Evolutionary conservation across 2,888 invertebrate genomes (phyloP), one percentile per base, ranked within the genome.

Genomic region (Branchellion lobata): DNA sequence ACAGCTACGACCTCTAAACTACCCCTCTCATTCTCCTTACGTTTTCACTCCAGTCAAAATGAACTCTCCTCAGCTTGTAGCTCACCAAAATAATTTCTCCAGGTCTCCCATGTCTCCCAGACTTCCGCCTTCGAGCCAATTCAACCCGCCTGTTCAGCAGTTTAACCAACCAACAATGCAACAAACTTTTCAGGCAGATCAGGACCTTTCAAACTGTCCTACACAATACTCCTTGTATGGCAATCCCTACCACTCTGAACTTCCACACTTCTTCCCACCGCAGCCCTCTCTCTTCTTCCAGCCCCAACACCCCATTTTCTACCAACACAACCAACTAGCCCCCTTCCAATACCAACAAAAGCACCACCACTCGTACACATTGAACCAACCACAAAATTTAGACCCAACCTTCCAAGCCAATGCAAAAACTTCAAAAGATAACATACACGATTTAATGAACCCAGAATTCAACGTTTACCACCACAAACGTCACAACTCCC

Each of bases 391-490:
- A 57, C 61, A 57, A 57, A n/a, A 18, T 18, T n/a, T n/a, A 3
- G n/a, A 57, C 3, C 5, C 5, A n/a, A 57, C 5, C 5, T 24
- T 14, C 5, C n/a, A 8, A 14, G 5, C 21, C n/a, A n/a, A 3
- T 57, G 5, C 3, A n/a, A 24, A 57, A 8, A n/a, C 21, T 18
- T 57, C 24, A 3, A 57, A 18, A 57, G 24, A 24, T 5, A 57
- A 5, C n/a, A 57, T 14, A 24, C 21, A 14, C 24, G 61, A 57
- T n/a, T 24, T 18, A 8, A 24, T 14, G 21, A 57, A 57, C 24
- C 61, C 61, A 14, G 61, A 57, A n/a, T 57, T 57, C 61, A 57
- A 57, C 24, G 61, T 57, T 57, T 57, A 57, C 24, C n/a, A 5
- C 8, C 61, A 57, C 21, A 57, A 57, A 24, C 61, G 61, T 18